phyloP scores from a whole-genome alignment of 2,888 invertebrate species.

The Apomyelois bistriatella region DNA sequence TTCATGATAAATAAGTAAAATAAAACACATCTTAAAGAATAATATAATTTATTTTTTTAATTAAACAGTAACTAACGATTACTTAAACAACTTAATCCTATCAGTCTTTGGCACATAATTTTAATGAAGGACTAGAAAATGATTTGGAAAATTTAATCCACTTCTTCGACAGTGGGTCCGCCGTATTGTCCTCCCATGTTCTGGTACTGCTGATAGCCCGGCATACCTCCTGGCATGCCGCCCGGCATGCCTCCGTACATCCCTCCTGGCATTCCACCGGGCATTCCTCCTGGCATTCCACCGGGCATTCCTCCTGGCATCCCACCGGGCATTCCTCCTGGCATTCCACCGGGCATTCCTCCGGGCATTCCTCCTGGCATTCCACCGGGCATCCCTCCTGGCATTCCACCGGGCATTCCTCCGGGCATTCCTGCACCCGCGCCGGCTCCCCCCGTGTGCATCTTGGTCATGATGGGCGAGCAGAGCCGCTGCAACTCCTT shows the following conservation, averaged over 20 bases:
- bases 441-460: conserved; percentile 34
- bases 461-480: conserved; percentile 64
- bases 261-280: not conserved
- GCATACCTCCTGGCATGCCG: not conserved
- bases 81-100: not conserved
- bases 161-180: conserved; percentile 3
- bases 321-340: conserved; percentile 16
- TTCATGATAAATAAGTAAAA: too few relatives aligned
- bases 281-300: too few relatives aligned
- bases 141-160: not conserved
- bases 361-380: conserved; percentile 1
- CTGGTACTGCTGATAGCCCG: not conserved
- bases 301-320: not conserved
- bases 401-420: conserved; percentile 14
- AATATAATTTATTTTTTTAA: not conserved
- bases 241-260: not conserved
- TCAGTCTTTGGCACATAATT: not conserved
- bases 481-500: conserved; percentile 75
- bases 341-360: conserved; percentile 11
- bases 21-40: too few relatives aligned
- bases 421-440: not conserved
- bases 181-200: not conserved
- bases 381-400: conserved; percentile 12
- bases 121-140: not conserved
- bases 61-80: not conserved